Base-by-base conservation (phyloP, 2,888 invertebrate species). In the Erebia palarica region DNA sequence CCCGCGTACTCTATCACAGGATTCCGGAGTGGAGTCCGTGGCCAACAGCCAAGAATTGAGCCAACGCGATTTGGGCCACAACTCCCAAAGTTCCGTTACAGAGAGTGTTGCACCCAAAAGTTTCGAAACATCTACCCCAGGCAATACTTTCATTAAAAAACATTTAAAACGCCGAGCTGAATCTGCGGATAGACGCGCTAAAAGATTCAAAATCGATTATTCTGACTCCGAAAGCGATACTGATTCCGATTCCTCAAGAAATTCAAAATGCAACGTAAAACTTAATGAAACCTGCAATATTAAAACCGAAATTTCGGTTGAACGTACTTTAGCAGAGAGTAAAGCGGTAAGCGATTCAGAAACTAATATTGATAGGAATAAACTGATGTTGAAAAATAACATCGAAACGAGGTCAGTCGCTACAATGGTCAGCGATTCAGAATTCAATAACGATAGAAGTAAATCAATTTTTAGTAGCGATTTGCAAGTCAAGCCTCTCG, bases 11-110 rank as follows among this genome's bases (percentile, higher is more conserved):
- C 77, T 84, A 13, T 89, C 88, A 1, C 87, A 89, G 75, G 90
- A 91, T 79, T 90, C 89, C 3, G 87, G 89, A 64, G 80, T 87
- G 27, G 83, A 82, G 61, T 81, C 89, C 76, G 75, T 73, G 83
- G 73, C 84, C 49, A 78, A 78, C 79, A 88, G 88, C 85, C 85
- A 91, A 84, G 79, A 85, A 80, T 36, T 55, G 60, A 68, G 60
- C 60, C 68, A 68, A 53, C 51, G 59, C 55, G 21, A 42, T 55
- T 11, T 55, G 16, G 49, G 36, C 5, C 58, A 63, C 61, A 14
- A 63, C 47, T 65, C 61, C 16, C 72, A 63, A 42, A 58, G 47
- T 14, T 42, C 57, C 11, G 1, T 61, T 16, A 42, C 55, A n/a
- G 67, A 67, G 14, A 65, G 51, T 57, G 16, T 57, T 47, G 11